Conservation (phyloP, 2,113 vertebrate species). For the Plecturocebus donacophilus region DNA sequence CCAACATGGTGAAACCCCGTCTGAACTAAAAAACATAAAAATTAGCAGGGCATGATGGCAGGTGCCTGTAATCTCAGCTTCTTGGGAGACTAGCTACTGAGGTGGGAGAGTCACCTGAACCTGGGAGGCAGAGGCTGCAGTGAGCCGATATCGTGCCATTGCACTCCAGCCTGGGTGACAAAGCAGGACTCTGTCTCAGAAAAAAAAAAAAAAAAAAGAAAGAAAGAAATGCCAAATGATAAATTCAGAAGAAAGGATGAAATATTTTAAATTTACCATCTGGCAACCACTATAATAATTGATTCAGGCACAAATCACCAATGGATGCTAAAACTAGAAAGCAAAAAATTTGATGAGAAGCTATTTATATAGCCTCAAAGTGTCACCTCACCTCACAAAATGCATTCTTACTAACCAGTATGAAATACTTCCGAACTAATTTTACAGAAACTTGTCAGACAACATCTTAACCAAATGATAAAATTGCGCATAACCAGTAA, state of each 20-base stretch:
- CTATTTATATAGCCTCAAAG: conserved; percentile 29
- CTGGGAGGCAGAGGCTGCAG: too few relatives aligned
- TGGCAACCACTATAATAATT: conserved; percentile 57
- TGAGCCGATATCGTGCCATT: too few relatives aligned
- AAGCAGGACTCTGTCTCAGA: too few relatives aligned
- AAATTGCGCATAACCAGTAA: not conserved
- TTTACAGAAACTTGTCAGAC: conserved; percentile 12
- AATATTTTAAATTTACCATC: conserved; percentile 55
- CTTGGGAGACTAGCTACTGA: too few relatives aligned
- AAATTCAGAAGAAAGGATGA: conserved; percentile 37
- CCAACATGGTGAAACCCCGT: too few relatives aligned
- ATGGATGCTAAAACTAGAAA: not conserved
- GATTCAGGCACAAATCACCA: conserved; percentile 47
- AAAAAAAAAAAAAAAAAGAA: too few relatives aligned
- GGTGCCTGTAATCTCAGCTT: too few relatives aligned
- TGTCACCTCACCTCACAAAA: not conserved
- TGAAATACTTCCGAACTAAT: conserved; percentile 25
- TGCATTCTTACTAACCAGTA: not conserved
- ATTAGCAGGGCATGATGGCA: too few relatives aligned
- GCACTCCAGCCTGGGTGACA: too few relatives aligned
- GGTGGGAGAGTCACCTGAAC: too few relatives aligned
- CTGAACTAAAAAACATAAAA: too few relatives aligned
- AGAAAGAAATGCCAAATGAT: not conserved
- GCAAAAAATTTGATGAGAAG: conserved; percentile 31
- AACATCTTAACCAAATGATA: not conserved